Evolutionary conservation across 2,888 invertebrate species (phyloP), one percentile per base, ranked within the genome.

Genomic region (Tanypteryx hageni): DNA sequence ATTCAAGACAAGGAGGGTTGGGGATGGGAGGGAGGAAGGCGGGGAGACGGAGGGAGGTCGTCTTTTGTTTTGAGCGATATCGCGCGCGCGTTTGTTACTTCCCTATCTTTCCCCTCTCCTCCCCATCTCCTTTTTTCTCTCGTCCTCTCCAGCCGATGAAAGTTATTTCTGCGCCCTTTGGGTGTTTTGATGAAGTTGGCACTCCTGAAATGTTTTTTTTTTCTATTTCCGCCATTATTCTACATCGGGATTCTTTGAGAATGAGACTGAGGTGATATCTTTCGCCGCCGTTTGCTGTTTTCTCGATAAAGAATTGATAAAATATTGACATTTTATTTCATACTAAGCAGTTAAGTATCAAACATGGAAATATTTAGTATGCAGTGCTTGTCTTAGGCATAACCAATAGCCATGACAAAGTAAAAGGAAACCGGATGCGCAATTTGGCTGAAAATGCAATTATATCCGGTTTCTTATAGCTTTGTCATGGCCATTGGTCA

Each of bases 31-130:
- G 13, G 68, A 68, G 68, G 22, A n/a, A 68, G 68, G 68, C 10
- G n/a, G 22, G n/a, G 22, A n/a, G 68, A 22, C n/a, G n/a, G 76
- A 27, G 27, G 22, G 22, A 27, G 76, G 27, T 76, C 76, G 76
- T 76, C 76, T 76, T 76, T 76, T 76, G 76, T 76, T 27, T 76
- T 27, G 13, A 27, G 27, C 76, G 76, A 76, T 76, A 22, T 76
- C 22, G 27, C 16, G 76, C 22, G 22, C 22, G 22, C 76, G 76
- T 27, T 76, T 27, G 76, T 76, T 76, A 22, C 22, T 22, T 22
- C 27, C 76, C 22, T n/a, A 10, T 22, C 68, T n/a, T n/a, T n/a
- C n/a, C n/a, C n/a, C n/a, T n/a, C n/a, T 76, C 22, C 13, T 22
- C 27, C 76, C 22, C 68, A 10, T 22, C 68, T n/a, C n/a, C 68